Evolutionary conservation across 2,888 invertebrate genomes (phyloP).

Genomic region (Chalcis sispes): DNA sequence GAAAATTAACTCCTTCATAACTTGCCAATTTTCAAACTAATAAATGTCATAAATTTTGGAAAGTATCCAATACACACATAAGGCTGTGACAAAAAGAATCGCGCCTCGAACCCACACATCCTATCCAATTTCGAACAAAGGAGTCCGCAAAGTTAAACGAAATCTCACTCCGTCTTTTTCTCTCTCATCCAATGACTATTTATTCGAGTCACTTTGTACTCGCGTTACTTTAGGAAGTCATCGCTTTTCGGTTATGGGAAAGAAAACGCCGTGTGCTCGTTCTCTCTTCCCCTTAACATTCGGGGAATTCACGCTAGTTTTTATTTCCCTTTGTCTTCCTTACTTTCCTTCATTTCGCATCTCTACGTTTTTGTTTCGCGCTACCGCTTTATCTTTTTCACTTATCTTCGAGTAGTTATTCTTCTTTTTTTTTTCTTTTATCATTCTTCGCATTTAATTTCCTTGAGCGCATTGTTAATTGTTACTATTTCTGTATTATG

Average conservation of each 20-base stretch:
- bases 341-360: not conserved
- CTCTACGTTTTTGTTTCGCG: constrained; percentile 14
- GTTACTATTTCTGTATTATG: too few species aligned
- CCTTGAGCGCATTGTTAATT: too few species aligned
- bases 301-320: constrained; percentile 8
- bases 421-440: not conserved
- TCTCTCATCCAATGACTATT: constrained; percentile 4
- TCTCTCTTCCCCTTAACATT: not conserved
- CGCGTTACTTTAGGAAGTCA: constrained; percentile 1
- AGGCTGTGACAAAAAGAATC: not conserved
- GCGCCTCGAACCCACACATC: not conserved
- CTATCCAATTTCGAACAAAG: constrained; percentile 19
- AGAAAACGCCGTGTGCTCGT: not conserved
- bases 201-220: constrained; percentile 9
- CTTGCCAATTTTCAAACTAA: too few species aligned
- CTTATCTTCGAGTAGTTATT: not conserved
- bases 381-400: not conserved
- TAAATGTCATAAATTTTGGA: too few species aligned
- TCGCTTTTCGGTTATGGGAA: constrained; percentile 15
- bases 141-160: constrained; percentile 19
- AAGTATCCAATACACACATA: not conserved
- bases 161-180: constrained; percentile 15
- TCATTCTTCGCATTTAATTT: too few species aligned
- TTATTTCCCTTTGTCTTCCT: constrained; percentile 31
- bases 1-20: too few species aligned